Base-by-base conservation (phyloP, 1,140 invertebrate species). In the Cyclina sinensis region DNA sequence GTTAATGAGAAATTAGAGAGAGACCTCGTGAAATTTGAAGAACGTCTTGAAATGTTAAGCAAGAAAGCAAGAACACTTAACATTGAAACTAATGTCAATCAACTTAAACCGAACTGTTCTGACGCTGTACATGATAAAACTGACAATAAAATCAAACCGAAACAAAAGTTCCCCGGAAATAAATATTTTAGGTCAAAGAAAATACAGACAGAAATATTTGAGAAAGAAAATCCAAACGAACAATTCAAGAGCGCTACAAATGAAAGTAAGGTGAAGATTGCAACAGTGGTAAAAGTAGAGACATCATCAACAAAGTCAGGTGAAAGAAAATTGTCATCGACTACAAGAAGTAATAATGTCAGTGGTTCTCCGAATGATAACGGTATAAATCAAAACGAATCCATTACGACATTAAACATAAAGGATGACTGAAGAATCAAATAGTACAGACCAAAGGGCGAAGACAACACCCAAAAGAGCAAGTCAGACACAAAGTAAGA, bases 1-100 rank as follows among this genome's bases (percentile, higher is more conserved):
- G 80, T 87, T 21, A 80, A 70, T 43, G 85, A 87, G 21, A 79
- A 80, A 70, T 30, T 87, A 16, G 70, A 87, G n/a, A 16, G 62
- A 32, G 85, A 87, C 35, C 43, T 87, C 3, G n/a, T 79, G 5
- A 54, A 30, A 37, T 87, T 79, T 54, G 76, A 59, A 14, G 46
- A 59, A 32, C 74, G 85, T 3, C 76, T 87, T 37, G 76, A 87
- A 32, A 46, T 46, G 43, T n/a, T 87, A 37, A 78, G 62, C 51
- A n/a, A 43, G 46, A 83, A 68, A 70, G 39, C 74, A 3, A 32
- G 1, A 32, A 21, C 21, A 21, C 18, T 70, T 9, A 70, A 35
- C 2, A n/a, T 14, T 70, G 32, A 37, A 18, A 37, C 54, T 4
- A 18, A 24, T 57, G 16, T 27, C 24, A 57, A 57, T 5, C 54